Base-by-base conservation (phyloP, 2,888 invertebrate species). In the Apamea anceps region DNA sequence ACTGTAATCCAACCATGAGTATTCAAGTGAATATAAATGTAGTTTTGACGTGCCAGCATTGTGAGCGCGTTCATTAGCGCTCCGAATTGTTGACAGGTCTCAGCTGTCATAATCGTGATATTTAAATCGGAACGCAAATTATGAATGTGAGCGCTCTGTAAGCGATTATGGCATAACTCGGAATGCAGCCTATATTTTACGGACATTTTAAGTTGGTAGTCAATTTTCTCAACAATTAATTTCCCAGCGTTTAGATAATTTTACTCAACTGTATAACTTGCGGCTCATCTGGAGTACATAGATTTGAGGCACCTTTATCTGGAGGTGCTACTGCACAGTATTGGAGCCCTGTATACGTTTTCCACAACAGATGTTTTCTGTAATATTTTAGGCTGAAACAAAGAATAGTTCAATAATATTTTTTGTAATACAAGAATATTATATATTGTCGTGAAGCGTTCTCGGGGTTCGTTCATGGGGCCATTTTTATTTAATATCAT, bases 241-340 rank as follows among this genome's bases (percentile, higher is more conserved):
- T 71, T 37, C 54, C 15, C 15, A 37, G 54, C 18, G 2, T 63
- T 63, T 51, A 66, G 12, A 63, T 60, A 78, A 75, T 92, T 65
- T 42, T 77, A 89, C 96, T 95, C 90, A 65, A 98, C 98, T 98
- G 98, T 89, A 98, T 98, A 89, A 98, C 97, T 94, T 98, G 97
- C 37, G 97, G 97, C 89, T 98, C 98, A 89, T 98, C 98, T 92
- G 92, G 97, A 90, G 92, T 97, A 95, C 91, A 97, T 94, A 92
- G 97, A 97, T 95, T 98, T 65, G 96, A 80, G 15, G 95, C 94
- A 48, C 95, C 95, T 97, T 96, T 98, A 97, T 94, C 98, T 6
- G 98, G 98, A 86, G 98, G 97, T n/a, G 98, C 97, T 0, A 99
- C 99, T 7, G 99, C 98, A 90, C 98, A 98, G 91, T 99, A 99